Conservation (phyloP, 2,113 vertebrate species). For the Neodon shergylaensis region DNA sequence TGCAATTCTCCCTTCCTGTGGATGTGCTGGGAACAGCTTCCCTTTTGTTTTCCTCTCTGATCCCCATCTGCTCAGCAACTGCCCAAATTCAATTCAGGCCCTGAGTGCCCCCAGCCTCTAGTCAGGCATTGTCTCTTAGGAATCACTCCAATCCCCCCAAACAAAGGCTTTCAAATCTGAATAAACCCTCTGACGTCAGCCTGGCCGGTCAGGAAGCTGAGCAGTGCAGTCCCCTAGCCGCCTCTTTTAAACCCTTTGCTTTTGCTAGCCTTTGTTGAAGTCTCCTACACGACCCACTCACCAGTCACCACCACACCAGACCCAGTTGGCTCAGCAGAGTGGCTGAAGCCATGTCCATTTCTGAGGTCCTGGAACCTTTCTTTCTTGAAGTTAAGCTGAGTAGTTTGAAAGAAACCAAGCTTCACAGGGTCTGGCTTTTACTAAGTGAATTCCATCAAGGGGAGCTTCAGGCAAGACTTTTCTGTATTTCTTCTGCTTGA, state of each 20-base stretch:
- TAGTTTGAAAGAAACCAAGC: constrained; percentile 41
- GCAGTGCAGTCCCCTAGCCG: constrained; percentile 71
- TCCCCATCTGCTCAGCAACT: constrained; percentile 85
- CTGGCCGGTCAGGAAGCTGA: constrained; percentile 82
- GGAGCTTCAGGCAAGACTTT: not conserved
- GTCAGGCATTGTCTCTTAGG: constrained; percentile 83
- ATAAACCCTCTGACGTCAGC: constrained; percentile 87
- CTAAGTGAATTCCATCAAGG: not conserved
- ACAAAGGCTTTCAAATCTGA: constrained; percentile 86
- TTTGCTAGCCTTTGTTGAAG: constrained; percentile 78
- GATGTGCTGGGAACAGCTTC: constrained; percentile 86
- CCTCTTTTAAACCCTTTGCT: constrained; percentile 57
- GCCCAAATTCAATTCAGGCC: constrained; percentile 83
- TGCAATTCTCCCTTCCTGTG: constrained; percentile 81
- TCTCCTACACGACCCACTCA: not conserved
- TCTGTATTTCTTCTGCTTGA: not conserved
- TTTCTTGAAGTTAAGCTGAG: constrained; percentile 25
- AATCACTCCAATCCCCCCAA: constrained; percentile 79
- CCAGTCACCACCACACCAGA: constrained; percentile 29
- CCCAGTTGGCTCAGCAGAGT: constrained; percentile 38
- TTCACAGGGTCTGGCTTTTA: constrained; percentile 19
- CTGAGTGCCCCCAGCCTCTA: constrained; percentile 61
- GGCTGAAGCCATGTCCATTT: constrained; percentile 60
- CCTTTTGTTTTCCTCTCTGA: constrained; percentile 86
- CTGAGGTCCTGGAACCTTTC: not conserved